Evolutionary conservation across 1,140 invertebrate species (phyloP), one percentile per base, ranked within the genome.

Genomic region (Lordiphosa clarofinis): DNA sequence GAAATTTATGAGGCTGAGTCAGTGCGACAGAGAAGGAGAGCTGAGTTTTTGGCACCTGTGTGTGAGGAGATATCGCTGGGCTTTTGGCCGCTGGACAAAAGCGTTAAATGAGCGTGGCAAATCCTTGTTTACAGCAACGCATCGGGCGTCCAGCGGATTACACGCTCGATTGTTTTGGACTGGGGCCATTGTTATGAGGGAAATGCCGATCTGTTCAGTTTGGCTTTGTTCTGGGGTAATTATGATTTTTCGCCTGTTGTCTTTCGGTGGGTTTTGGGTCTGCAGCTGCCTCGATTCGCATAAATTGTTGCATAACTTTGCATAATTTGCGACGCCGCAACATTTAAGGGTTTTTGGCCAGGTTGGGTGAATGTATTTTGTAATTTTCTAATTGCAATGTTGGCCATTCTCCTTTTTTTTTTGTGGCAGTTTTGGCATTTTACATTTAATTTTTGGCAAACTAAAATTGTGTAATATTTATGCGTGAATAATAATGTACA

Each of bases 291-390:
- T 55, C 68, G 48, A 78, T 73, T 78, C 74, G 69, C 74, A 79
- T 78, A 78, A 79, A 78, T 79, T 79, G 74, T 68, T 79, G 74
- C 74, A 79, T 79, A 79, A 79, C 70, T 79, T 79, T 79, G 69
- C 74, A 79, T 79, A 79, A 79, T 79, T 79, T 70, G 21, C 52
- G 56, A 72, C 76, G 61, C 48, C 54, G 11, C 19, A 10, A 28
- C 52, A 44, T 58, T 54, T 66, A 38, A 48, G 48, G 21, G 50
- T 67, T 10, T 44, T 13, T 28, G 15, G 63, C 38, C 42, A 60
- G 38, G 46, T 39, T 12, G 56, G 19, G n/a, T 28, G 15, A 5
- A 3, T 42, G 33, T 44, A 43, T 47, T 57, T 48, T 52, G 56
- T 54, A 57, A 62, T 67, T 58, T 66, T 76, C 73, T 78, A 78